Evolutionary conservation across 2,888 invertebrate genomes (phyloP).

Genomic region (Hirtodrosophila alboralis): DNA sequence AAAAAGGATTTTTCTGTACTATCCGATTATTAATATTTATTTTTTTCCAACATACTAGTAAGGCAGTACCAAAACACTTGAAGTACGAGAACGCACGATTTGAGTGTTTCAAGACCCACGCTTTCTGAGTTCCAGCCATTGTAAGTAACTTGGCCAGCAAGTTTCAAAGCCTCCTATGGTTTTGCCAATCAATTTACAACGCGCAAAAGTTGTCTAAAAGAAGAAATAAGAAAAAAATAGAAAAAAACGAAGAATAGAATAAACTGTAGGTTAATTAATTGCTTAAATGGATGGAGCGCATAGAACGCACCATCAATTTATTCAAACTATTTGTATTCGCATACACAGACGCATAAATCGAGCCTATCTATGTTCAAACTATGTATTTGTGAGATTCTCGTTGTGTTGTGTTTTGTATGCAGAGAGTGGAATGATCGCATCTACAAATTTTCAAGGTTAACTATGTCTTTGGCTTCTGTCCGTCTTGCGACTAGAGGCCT

Average conservation of each 20-base stretch:
- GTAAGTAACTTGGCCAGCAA: conserved; percentile 34
- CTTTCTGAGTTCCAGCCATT: conserved; percentile 12
- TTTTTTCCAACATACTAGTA: conserved; percentile 13
- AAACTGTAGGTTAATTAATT: conserved; percentile 71
- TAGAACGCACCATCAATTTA: conserved; percentile 65
- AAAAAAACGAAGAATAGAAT: conserved; percentile 7
- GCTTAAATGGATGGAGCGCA: conserved; percentile 58
- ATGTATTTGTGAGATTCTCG: neutral
- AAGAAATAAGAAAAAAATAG: conserved; percentile 4
- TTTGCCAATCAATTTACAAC: conserved; percentile 58
- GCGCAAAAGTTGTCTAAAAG: conserved; percentile 13
- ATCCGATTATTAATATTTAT: no score
- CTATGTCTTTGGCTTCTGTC: conserved; percentile 35
- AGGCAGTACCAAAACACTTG: conserved; percentile 19
- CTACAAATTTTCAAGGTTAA: conserved; percentile 76
- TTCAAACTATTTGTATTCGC: conserved; percentile 52
- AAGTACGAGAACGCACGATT: conserved; percentile 23
- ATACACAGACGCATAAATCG: conserved; percentile 28
- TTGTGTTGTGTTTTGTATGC: conserved; percentile 65
- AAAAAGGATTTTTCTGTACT: no score
- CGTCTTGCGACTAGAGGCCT: conserved; percentile 13
- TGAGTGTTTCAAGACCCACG: conserved; percentile 23
- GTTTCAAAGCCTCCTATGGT: conserved; percentile 18
- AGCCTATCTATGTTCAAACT: conserved; percentile 34
- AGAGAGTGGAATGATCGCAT: conserved; percentile 81